Conservation (phyloP, 2,113 vertebrate genomes). For the Paracanthobrama guichenoti region DNA sequence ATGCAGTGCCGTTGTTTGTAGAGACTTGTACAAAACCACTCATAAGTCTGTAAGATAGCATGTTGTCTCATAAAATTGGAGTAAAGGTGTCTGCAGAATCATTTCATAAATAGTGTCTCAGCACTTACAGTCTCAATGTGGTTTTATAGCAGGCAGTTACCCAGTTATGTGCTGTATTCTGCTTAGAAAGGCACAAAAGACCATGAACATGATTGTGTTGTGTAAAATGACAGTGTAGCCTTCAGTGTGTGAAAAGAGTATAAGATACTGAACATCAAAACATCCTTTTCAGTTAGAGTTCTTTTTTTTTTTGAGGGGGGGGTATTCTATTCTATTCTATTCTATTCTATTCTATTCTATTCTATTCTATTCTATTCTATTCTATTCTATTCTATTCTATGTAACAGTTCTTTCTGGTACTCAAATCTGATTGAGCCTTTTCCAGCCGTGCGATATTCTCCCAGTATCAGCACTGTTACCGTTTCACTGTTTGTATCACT, state of each 20-base stretch:
- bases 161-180: neutral
- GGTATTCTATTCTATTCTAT: neutral
- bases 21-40: constrained; percentile 60
- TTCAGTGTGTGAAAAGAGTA: neutral
- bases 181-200: constrained; percentile 7
- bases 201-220: constrained; percentile 3
- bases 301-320: neutral
- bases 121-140: neutral
- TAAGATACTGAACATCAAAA: neutral
- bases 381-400: neutral
- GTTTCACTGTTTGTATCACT: too few relatives aligned
- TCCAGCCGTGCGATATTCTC: too few relatives aligned
- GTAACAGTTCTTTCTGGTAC: too few relatives aligned
- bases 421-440: too few relatives aligned
- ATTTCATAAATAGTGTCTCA: constrained; percentile 46
- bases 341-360: neutral
- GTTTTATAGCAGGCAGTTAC: constrained; percentile 39
- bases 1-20: constrained; percentile 24
- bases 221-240: neutral
- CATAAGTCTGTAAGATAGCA: constrained; percentile 62
- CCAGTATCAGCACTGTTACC: too few relatives aligned
- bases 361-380: neutral
- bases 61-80: constrained; percentile 65
- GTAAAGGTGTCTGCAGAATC: constrained; percentile 61
- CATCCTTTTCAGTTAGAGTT: neutral